Percentiles rank a stretch among this genome's conserved stretches.
Conservation (phyloP, 2,888 invertebrate genomes). For the Unio delphinus region DNA sequence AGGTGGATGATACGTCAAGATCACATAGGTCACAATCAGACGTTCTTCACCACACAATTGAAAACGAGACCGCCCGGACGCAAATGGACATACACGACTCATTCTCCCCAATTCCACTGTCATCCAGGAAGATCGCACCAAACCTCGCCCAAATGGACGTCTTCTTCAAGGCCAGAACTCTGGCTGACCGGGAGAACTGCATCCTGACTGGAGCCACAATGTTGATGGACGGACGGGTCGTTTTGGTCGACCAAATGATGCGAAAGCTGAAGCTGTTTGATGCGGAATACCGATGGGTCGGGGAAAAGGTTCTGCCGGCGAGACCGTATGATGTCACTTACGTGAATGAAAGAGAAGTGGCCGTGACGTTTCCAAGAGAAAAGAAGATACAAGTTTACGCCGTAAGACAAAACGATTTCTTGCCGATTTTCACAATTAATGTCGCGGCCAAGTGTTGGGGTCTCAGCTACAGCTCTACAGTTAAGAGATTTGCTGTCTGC, state of each 20-base stretch:
- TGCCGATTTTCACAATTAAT: conserved; percentile 37
- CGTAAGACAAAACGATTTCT: conserved; percentile 39
- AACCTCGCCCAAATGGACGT: conserved; percentile 36
- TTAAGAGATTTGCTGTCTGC: conserved; percentile 41
- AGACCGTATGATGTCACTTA: conserved; percentile 38
- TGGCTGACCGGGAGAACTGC: conserved; percentile 40
- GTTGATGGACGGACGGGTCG: conserved; percentile 27
- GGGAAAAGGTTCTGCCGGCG: conserved; percentile 41
- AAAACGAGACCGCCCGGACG: conserved; percentile 6
- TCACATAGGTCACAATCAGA: no score
- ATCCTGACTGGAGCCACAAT: conserved; percentile 40
- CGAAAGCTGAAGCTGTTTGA: conserved; percentile 43
- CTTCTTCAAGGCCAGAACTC: conserved; percentile 39
- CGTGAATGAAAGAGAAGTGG: conserved; percentile 37
- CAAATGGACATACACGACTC: conserved; percentile 19
- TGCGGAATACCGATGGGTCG: conserved; percentile 39
- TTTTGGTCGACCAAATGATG: conserved; percentile 39
- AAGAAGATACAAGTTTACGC: conserved; percentile 40
- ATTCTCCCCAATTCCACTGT: conserved; percentile 1
- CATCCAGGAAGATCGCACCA: conserved; percentile 19
- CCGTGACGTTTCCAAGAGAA: conserved; percentile 38
- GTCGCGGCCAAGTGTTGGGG: conserved; percentile 44
- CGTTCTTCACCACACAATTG: no score
- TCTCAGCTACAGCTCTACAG: conserved; percentile 25
- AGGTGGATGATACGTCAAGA: no score